These are phyloP conservation scores for Phrynosoma blainvillii DNA, from an alignment of 2,113 vertebrate species.

Conservation along the genomic window DNA sequence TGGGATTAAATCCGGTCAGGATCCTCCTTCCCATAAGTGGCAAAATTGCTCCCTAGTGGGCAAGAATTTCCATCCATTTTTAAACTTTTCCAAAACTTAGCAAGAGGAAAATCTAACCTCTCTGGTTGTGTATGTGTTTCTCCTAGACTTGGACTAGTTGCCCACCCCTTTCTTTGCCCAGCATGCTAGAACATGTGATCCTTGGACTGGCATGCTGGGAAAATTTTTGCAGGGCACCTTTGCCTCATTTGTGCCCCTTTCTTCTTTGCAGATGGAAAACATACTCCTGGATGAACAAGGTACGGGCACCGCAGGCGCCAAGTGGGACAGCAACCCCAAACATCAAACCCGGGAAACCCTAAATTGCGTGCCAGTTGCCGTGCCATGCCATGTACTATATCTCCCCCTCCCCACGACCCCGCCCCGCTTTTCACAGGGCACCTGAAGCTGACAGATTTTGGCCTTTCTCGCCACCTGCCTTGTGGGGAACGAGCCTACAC, in stretches of 20 bases:
- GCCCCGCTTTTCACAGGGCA: constrained; percentile 78
- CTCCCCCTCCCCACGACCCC: not conserved
- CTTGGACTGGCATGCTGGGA: too few species aligned
- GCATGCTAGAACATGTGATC: too few species aligned
- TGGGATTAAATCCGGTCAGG: too few species aligned
- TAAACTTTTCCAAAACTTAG: too few species aligned
- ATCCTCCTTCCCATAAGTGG: too few species aligned
- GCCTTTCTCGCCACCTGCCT: constrained; percentile 87
- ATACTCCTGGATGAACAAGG: constrained; percentile 92
- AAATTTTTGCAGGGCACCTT: not conserved
- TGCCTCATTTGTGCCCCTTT: not conserved
- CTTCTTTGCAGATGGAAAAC: constrained; percentile 91
- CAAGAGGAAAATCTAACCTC: too few species aligned
- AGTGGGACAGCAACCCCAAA: not conserved
- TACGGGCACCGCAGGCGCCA: constrained; percentile 54
- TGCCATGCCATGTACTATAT: too few species aligned
- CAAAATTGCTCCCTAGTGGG: too few species aligned
- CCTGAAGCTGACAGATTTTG: constrained; percentile 93
- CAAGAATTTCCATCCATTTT: too few species aligned
- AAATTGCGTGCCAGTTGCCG: not conserved
- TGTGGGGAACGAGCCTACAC: constrained; percentile 89
- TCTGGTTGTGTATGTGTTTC: too few species aligned
- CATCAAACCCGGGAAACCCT: fast-evolving
- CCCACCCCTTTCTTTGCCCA: too few species aligned
- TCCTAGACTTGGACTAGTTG: too few species aligned